Evolutionary conservation across 2,888 invertebrate species (phyloP).

Genomic region (Plagodis dolabraria): DNA sequence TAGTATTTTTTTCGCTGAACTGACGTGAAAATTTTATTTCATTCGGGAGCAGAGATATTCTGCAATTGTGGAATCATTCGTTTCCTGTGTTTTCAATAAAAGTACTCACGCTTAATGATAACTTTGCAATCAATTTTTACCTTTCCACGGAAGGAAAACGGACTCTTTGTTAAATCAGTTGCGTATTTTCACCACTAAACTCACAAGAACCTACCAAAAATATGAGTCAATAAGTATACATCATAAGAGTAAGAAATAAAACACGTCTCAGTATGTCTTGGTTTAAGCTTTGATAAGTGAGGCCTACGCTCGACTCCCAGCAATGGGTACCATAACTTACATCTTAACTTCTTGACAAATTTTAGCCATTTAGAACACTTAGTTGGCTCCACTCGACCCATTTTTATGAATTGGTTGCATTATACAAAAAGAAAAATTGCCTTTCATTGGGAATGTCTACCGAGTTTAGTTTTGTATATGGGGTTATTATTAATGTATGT

Average conservation of each 20-base stretch:
- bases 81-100: too few relatives aligned
- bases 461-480: conserved; percentile 1
- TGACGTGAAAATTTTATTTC: too few relatives aligned
- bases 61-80: too few relatives aligned
- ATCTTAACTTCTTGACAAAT: conserved; percentile 64
- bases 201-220: background rate
- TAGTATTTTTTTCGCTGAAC: too few relatives aligned
- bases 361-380: conserved; percentile 57
- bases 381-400: conserved; percentile 33
- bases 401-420: conserved; percentile 30
- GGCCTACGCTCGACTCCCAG: conserved; percentile 50
- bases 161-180: too few relatives aligned
- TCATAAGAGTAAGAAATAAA: conserved; percentile 41
- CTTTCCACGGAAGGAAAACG: too few relatives aligned
- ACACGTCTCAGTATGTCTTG: conserved; percentile 57
- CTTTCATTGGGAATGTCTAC: conserved; percentile 8
- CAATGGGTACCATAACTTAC: conserved; percentile 63
- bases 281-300: conserved; percentile 66
- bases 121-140: too few relatives aligned
- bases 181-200: background rate
- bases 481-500: background rate
- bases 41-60: too few relatives aligned
- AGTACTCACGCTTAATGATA: too few relatives aligned
- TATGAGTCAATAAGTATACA: conserved; percentile 7
- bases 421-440: conserved; percentile 18